A percentile compares a stretch with the other conserved stretches of the same genome.
Conservation (phyloP, 2,113 vertebrate species). For the Sturnira hondurensis region DNA sequence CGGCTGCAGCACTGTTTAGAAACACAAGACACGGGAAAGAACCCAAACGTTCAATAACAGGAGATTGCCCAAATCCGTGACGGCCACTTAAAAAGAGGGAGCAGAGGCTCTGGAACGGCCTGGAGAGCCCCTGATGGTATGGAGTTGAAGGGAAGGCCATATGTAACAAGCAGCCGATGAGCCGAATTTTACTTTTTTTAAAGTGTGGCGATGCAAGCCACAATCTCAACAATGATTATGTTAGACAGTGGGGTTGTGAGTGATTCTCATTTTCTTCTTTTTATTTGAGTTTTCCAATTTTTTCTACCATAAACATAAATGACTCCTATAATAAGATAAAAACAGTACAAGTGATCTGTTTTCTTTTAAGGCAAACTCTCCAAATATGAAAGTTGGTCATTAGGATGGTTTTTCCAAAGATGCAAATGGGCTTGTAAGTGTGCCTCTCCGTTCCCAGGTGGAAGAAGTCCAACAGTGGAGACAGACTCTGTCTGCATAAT, state of each 20-base stretch:
- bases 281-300: slow-evolving; percentile 1
- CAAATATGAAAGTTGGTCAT: slow-evolving; percentile 3
- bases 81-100: neutral
- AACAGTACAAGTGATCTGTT: neutral
- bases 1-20: neutral
- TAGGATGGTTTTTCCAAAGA: slow-evolving; percentile 23
- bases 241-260: neutral
- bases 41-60: neutral
- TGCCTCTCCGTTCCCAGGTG: neutral
- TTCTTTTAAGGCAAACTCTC: slow-evolving; percentile 16
- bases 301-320: slow-evolving; percentile 38
- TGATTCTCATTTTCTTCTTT: slow-evolving; percentile 32
- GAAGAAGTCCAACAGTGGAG: neutral
- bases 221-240: neutral
- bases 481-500: neutral
- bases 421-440: neutral
- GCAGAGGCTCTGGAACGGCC: neutral
- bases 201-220: neutral
- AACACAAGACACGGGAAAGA: neutral
- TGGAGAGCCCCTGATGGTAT: neutral
- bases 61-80: neutral
- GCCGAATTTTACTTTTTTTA: neutral
- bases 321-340: slow-evolving; percentile 40
- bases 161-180: neutral
- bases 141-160: neutral